Evolutionary conservation across 2,888 invertebrate species (phyloP), one percentile per base, ranked within the genome.

Genomic region (Galerucella pusilla): DNA sequence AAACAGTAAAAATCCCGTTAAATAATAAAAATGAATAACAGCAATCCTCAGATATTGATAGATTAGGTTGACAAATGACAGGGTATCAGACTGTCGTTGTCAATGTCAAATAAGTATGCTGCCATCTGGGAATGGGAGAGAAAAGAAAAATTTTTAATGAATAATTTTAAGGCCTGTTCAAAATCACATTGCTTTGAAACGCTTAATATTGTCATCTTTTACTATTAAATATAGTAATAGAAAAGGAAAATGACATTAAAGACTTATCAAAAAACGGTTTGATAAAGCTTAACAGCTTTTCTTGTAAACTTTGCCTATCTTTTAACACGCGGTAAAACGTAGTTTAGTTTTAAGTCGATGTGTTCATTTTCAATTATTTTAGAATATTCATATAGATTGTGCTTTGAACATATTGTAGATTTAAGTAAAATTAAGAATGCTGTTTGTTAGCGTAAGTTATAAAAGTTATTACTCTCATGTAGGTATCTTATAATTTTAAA

Each of bases 241-340:
- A 10, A 57, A 57, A 9, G 10, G 57, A 57, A 57, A 20, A 57
- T 57, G 20, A 57, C 7, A 16, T 16, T 2, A 57, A 20, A 10
- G 57, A 57, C 16, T 20, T 20, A 20, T 20, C 20, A 6, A 20
- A 16, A 16, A 16, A 16, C 9, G 10, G 10, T n/a, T 57, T 57
- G 20, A 57, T 16, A 57, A 57, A 57, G 57, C 57, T 20, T 57
- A 57, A 57, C 10, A 57, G n/a, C 57, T 57, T 57, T 16, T 16
- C 57, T 57, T 16, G 54, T 54, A 14, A 54, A 54, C 54, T 54
- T 14, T 54, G 57, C 59, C 59, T 45, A 68, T 54, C 57, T 54
- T 54, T 54, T 35, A 20, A 70, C 70, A 64, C 70, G 70, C 70
- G 70, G 70, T 70, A 70, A 70, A 70, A 64, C 70, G 63, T 70